A percentile compares a stretch with the other conserved stretches of the same genome.
Evolutionary conservation across 2,797 vertebrate species (phyloP).

Genomic region (Mionectes olivaceus): DNA sequence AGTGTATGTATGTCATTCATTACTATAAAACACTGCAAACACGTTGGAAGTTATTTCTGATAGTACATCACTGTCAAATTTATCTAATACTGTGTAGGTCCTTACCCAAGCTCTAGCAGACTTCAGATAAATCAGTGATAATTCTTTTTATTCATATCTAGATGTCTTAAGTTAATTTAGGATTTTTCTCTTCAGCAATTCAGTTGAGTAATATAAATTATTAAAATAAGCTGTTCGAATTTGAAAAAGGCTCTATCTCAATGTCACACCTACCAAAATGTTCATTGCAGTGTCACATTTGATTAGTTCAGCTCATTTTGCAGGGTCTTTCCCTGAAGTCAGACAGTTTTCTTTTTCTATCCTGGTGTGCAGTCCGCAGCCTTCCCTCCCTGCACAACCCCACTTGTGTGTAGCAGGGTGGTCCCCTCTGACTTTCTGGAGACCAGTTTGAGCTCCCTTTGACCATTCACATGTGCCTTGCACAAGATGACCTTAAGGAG

Average conservation of each 20-base stretch:
- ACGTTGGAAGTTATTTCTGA: not conserved
- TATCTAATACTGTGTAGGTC: not conserved
- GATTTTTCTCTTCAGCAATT: not conserved
- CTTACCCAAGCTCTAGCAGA: not conserved
- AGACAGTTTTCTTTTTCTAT: not conserved
- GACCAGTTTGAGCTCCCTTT: not conserved
- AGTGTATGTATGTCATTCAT: not conserved
- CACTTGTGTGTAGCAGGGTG: accelerated
- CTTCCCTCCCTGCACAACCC: not conserved
- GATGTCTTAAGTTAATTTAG: not conserved
- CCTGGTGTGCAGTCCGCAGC: not conserved
- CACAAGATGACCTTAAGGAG: not conserved
- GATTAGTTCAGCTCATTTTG: not conserved
- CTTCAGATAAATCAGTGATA: not conserved
- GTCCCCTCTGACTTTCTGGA: not conserved
- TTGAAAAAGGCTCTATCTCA: not conserved
- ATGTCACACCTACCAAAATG: not conserved
- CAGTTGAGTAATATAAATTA: not conserved
- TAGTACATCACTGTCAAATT: not conserved
- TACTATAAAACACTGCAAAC: not conserved
- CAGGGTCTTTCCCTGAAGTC: not conserved
- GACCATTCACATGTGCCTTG: not conserved
- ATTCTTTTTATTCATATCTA: not conserved
- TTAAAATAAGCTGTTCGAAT: not conserved
- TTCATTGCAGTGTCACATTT: not conserved